Base-by-base conservation (phyloP, 1,140 invertebrate species). In the Dysdera silvatica region DNA sequence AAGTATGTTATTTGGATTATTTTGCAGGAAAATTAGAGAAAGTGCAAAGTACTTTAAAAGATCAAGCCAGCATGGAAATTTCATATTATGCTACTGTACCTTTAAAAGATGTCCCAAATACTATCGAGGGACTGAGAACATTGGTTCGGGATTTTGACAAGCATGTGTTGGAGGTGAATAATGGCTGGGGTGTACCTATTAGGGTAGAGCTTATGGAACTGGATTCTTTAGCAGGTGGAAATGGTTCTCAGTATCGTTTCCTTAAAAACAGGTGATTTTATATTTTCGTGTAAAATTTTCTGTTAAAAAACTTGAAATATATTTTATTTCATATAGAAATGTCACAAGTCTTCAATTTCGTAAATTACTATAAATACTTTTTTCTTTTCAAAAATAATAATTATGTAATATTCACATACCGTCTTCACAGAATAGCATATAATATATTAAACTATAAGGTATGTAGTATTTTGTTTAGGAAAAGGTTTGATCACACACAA, bases 11-110 rank as follows among this genome's bases (percentile, higher is more conserved):
- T n/a, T n/a, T n/a, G n/a, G n/a, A 14, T 45, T 51, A 29, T 32
- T 48, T 26, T 24, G 12, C 55, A 67, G 65, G 65, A 8, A 63
- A 67, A 26, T 32, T 67, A 16, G 59, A 61, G 29, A 56, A 52
- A 16, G 16, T 67, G 4, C 59, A 67, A 20, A 59, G 32, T 28
- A 14, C 32, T 4, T 32, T 67, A n/a, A 56, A 53, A 18, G 61
- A 57, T 16, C 47, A 35, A n/a, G 59, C 65, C 2, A 54, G 31
- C 23, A 61, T 67, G 65, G 65, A 67, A 32, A 67, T 67, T 20
- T 57, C 58, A 10, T 67, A 67, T 31, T 67, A 62, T 31, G 65
- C 65, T 20, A 66, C 65, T 8, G 65, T 66, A 10, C 65, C 65
- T 2, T 33, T 66, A 26, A 61, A 66, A n/a, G 52, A 40, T 4